Conservation (phyloP, 2,888 invertebrate species). For the Dolichopus griseipennis region DNA sequence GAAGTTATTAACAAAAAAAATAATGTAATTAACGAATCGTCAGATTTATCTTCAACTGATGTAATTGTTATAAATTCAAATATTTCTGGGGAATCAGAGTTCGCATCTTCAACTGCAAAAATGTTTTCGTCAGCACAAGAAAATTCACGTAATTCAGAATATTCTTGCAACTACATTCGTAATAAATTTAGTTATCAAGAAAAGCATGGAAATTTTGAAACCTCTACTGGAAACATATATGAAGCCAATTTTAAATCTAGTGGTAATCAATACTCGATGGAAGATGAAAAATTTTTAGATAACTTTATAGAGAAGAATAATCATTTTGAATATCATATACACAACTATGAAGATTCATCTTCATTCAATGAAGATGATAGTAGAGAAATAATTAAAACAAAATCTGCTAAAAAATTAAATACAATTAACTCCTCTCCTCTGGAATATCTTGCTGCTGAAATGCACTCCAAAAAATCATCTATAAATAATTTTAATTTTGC, state of each 20-base stretch:
- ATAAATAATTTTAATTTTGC: neutral
- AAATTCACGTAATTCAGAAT: neutral
- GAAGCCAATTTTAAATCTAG: neutral
- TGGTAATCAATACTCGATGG: neutral
- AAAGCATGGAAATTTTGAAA: neutral
- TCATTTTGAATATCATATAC: neutral
- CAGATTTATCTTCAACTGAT: too few species aligned
- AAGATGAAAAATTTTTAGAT: neutral
- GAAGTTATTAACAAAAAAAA: too few species aligned
- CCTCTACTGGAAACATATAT: neutral
- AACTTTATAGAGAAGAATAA: neutral
- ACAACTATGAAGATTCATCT: neutral
- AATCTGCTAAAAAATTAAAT: neutral
- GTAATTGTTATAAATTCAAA: too few species aligned
- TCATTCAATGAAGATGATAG: neutral
- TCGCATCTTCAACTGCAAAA: neutral
- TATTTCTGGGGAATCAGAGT: neutral
- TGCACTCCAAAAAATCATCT: too few species aligned
- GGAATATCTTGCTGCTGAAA: too few species aligned
- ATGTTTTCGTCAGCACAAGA: neutral
- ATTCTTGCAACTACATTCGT: neutral
- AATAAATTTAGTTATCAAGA: neutral
- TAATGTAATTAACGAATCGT: too few species aligned
- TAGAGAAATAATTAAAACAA: neutral
- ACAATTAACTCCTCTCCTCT: neutral